phyloP scores from a whole-genome alignment of 23 tunicate species.

The Diplosoma virens region DNA sequence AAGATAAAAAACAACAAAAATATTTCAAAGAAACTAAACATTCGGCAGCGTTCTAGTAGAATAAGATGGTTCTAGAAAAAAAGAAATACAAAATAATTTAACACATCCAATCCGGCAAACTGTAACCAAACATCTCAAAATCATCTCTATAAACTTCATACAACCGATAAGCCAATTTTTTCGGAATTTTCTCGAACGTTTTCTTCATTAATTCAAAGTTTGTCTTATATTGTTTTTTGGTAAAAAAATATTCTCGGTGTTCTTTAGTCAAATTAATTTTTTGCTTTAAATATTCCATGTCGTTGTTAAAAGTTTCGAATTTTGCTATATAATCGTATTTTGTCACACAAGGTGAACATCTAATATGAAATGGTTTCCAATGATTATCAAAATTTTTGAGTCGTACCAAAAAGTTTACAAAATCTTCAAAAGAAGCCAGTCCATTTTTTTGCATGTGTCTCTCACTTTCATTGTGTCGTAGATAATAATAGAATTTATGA shows the following conservation, averaged over 20 bases:
- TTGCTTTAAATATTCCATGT: slow-evolving; percentile 13
- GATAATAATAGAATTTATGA: neutral
- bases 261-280: neutral
- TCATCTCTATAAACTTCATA: slow-evolving; percentile 4
- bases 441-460: neutral
- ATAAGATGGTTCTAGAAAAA: too few species aligned
- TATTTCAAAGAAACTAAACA: too few species aligned
- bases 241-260: slow-evolving; percentile 12
- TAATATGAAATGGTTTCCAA: neutral
- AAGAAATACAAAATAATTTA: too few species aligned
- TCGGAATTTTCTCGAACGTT: neutral
- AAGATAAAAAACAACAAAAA: too few species aligned
- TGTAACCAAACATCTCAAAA: too few species aligned
- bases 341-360: neutral
- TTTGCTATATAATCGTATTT: slow-evolving; percentile 8
- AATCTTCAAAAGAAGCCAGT: slow-evolving; percentile 34
- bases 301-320: slow-evolving; percentile 15
- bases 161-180: neutral
- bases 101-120: too few species aligned
- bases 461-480: neutral
- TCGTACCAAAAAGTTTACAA: slow-evolving; percentile 1
- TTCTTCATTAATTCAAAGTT: neutral
- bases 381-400: slow-evolving; percentile 1
- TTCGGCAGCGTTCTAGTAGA: too few species aligned
- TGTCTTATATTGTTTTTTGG: neutral